Evolutionary conservation across 2,888 invertebrate species (phyloP).

Genomic region (Erannis defoliaria): DNA sequence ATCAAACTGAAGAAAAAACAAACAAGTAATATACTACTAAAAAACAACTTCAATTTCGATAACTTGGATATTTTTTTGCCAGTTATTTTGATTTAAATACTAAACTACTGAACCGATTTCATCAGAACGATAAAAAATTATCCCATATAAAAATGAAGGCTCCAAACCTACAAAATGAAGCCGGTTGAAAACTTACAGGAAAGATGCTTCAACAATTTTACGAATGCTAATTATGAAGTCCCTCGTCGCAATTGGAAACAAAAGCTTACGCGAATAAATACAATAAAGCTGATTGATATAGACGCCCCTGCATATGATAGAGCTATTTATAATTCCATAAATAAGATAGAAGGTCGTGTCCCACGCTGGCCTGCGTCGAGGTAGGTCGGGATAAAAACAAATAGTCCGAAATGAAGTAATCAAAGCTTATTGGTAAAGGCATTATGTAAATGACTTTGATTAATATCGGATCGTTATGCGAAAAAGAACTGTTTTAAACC

Average conservation of each 20-base stretch:
- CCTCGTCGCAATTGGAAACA: conserved; percentile 3
- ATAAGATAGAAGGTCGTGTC: conserved; percentile 73
- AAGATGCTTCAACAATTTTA: neutral
- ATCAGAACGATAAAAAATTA: no score
- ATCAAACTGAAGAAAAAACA: no score
- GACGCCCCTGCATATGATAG: conserved; percentile 63
- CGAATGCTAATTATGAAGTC: neutral
- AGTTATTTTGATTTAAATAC: no score
- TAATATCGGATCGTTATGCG: conserved; percentile 5
- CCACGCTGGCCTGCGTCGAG: conserved; percentile 70
- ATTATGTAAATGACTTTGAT: conserved; percentile 22
- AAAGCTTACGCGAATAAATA: conserved; percentile 54
- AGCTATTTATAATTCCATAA: conserved; percentile 77
- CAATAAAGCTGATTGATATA: conserved; percentile 46
- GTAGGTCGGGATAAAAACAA: conserved; percentile 78
- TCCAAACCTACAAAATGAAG: no score
- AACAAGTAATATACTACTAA: no score
- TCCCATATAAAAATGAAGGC: no score
- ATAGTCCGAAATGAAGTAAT: conserved; percentile 58
- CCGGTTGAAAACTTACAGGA: no score
- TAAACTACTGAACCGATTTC: no score
- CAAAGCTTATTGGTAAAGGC: conserved; percentile 43
- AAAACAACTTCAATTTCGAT: no score
- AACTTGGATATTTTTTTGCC: no score
- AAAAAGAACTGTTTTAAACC: neutral